These are phyloP conservation scores for Onthophagus taurus DNA, from an alignment of 1,140 invertebrate species.

Conservation along the genomic window DNA sequence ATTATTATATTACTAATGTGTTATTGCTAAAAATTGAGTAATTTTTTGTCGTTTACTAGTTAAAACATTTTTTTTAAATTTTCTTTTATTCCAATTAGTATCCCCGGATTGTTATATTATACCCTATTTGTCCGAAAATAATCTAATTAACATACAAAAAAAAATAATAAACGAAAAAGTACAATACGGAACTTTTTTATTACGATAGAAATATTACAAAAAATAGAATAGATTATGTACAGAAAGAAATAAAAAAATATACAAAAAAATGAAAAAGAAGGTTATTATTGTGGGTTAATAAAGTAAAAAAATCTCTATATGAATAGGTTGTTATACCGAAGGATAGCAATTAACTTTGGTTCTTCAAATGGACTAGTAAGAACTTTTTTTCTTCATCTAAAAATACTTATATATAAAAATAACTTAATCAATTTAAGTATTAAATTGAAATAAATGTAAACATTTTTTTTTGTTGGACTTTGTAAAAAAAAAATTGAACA, in stretches of 20 bases:
- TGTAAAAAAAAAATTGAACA: no score
- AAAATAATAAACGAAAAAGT: constrained; percentile 16
- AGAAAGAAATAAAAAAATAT: constrained; percentile 18
- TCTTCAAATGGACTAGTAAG: constrained; percentile 36
- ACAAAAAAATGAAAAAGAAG: constrained; percentile 11
- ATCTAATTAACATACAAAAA: constrained; percentile 3
- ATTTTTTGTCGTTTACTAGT: no score
- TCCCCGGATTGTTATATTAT: constrained; percentile 16
- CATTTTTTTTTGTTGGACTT: no score
- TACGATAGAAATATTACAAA: background rate
- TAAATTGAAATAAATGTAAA: constrained; percentile 1
- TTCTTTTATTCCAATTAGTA: constrained; percentile 9
- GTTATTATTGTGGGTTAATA: background rate
- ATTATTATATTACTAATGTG: no score
- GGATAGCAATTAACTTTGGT: constrained; percentile 32
- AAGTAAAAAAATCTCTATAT: constrained; percentile 1
- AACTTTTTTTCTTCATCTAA: constrained; percentile 16
- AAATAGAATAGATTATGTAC: constrained; percentile 1
- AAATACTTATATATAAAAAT: constrained; percentile 16
- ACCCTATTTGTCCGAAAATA: constrained; percentile 34
- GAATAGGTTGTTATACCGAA: background rate
- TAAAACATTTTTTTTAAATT: constrained; percentile 2
- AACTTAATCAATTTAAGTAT: constrained; percentile 4
- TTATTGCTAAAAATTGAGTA: no score
- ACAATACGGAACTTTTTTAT: constrained; percentile 7